A percentile compares a stretch with the other conserved stretches of the same genome.
phyloP scores from a whole-genome alignment of 2,113 vertebrate genomes.

The Plecotus auritus region DNA sequence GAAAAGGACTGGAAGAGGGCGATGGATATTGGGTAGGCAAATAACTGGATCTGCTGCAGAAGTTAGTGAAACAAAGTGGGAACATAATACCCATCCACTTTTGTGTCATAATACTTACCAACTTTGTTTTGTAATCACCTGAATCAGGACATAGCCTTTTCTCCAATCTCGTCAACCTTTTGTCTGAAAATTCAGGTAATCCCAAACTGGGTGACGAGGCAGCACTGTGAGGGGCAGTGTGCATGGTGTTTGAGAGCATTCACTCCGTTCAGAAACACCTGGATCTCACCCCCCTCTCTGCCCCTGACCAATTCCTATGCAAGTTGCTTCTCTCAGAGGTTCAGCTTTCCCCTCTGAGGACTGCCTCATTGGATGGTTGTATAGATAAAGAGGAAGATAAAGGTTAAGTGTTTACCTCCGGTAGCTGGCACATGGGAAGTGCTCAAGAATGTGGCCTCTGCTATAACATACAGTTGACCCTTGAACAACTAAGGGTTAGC shows the following conservation, averaged over 20 bases:
- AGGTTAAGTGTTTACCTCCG: neutral
- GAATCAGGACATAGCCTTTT: neutral
- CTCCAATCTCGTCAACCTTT: neutral
- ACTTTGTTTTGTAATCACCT: constrained; percentile 3
- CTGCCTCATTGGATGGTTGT: neutral
- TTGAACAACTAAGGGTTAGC: neutral
- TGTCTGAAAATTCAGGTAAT: neutral
- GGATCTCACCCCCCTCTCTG: neutral
- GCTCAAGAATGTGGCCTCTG: neutral
- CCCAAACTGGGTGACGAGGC: neutral
- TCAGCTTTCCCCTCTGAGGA: neutral
- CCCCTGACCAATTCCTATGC: neutral
- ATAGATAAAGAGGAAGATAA: neutral
- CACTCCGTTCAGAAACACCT: neutral
- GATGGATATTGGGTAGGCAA: neutral
- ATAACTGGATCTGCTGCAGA: neutral
- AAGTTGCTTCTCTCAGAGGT: neutral
- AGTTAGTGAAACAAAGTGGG: neutral
- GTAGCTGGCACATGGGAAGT: neutral
- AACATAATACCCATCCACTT: neutral
- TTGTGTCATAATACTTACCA: neutral
- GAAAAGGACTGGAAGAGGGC: neutral
- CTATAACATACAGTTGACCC: neutral
- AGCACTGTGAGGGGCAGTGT: neutral
- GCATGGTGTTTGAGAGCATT: neutral